These are phyloP conservation scores for Todiramphus chloris DNA, from an alignment of 2,113 vertebrate species.

Conservation along the genomic window DNA sequence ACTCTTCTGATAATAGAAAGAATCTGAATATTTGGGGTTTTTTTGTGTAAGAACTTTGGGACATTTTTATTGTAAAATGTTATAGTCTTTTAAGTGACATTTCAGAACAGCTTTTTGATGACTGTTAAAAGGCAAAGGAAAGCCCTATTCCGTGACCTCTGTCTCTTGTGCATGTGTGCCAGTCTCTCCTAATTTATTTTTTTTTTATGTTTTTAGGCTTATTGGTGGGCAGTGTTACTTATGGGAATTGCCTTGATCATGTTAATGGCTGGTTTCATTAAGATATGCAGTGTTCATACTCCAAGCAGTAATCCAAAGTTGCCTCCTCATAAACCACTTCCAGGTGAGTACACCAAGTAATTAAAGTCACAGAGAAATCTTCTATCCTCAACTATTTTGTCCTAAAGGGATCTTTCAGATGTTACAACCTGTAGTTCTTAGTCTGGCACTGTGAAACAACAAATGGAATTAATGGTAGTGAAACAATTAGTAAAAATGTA, in stretches of 20 bases:
- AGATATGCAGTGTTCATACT: slow-evolving; percentile 97
- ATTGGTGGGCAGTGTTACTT: slow-evolving; percentile 98
- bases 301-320: slow-evolving; percentile 98
- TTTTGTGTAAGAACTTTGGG: not conserved
- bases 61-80: not conserved
- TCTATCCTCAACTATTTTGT: not conserved
- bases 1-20: not conserved
- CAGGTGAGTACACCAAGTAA: slow-evolving; percentile 79
- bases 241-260: slow-evolving; percentile 98
- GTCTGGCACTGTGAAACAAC: not conserved
- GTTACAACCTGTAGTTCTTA: not conserved
- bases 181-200: not conserved
- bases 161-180: not conserved
- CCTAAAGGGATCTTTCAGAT: not conserved
- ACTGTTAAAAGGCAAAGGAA: not conserved
- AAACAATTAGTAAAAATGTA: not conserved
- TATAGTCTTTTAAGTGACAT: not conserved
- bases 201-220: slow-evolving; percentile 72
- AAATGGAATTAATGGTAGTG: not conserved
- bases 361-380: not conserved
- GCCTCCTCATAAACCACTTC: slow-evolving; percentile 92
- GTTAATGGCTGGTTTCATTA: slow-evolving; percentile 98
- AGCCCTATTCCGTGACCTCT: not conserved
- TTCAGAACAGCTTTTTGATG: not conserved
- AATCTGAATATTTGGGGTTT: not conserved